These are phyloP conservation scores for Ochotona curzoniae DNA, from an alignment of 2,113 vertebrate species.

Conservation along the genomic window DNA sequence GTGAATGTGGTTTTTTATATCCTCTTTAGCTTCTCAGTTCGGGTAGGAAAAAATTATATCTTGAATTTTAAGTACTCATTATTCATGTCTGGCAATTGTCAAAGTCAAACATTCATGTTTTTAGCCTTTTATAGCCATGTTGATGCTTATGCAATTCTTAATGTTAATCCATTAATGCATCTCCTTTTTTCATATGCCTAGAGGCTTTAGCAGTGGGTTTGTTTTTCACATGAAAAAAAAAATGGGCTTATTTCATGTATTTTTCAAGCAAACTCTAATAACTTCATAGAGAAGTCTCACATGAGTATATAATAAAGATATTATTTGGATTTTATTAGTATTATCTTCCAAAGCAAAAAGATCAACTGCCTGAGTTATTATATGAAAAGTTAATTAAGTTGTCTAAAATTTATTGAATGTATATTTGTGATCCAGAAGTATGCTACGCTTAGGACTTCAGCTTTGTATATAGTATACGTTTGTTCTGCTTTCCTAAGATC, in stretches of 20 bases:
- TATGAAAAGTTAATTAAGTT: slow-evolving; percentile 48
- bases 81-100: slow-evolving; percentile 23
- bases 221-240: slow-evolving; percentile 36
- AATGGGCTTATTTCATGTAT: slow-evolving; percentile 17
- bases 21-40: not conserved
- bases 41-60: slow-evolving; percentile 17
- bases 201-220: slow-evolving; percentile 10
- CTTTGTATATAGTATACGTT: slow-evolving; percentile 35
- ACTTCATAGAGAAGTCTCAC: slow-evolving; percentile 38
- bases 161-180: slow-evolving; percentile 43
- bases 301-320: slow-evolving; percentile 45
- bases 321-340: slow-evolving; percentile 43
- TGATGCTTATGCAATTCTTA: not conserved
- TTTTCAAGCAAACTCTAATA: slow-evolving; percentile 10
- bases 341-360: not conserved
- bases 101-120: slow-evolving; percentile 54
- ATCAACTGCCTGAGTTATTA: not conserved
- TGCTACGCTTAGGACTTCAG: not conserved
- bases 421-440: slow-evolving; percentile 28
- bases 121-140: slow-evolving; percentile 10
- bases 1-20: not conserved
- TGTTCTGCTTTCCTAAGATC: not conserved
- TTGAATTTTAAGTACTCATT: slow-evolving; percentile 45
- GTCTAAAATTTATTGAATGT: slow-evolving; percentile 36
- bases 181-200: slow-evolving; percentile 32